phyloP scores from a whole-genome alignment of 2,113 vertebrate genomes.

The Centrocercus urophasianus region DNA sequence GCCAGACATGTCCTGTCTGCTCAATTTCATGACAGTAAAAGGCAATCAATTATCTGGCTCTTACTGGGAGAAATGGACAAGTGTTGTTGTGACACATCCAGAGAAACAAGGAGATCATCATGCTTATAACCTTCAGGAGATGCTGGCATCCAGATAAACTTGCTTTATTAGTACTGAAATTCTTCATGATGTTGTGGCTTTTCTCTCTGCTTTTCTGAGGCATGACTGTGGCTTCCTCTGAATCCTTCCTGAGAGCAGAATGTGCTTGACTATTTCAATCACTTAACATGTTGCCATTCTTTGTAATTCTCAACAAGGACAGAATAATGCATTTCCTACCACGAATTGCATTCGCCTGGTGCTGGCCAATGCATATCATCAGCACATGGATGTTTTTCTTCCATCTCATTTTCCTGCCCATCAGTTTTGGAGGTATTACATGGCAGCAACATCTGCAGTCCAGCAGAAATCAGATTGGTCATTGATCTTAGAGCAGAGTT shows the following conservation, averaged over 20 bases:
- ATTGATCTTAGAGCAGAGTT: constrained; percentile 8
- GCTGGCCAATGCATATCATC: not conserved
- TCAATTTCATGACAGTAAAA: not conserved
- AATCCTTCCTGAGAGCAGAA: not conserved
- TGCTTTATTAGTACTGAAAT: not conserved
- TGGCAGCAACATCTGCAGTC: not conserved
- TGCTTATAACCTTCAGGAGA: not conserved
- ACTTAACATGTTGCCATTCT: not conserved
- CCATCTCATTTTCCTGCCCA: constrained; percentile 12
- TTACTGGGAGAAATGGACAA: not conserved
- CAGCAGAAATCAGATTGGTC: not conserved
- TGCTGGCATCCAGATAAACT: not conserved
- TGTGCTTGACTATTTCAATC: not conserved
- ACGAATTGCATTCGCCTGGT: not conserved
- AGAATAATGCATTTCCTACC: constrained; percentile 5
- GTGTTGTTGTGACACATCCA: not conserved
- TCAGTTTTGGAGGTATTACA: not conserved
- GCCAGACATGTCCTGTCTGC: not conserved
- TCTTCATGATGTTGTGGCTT: not conserved
- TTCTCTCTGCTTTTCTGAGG: not conserved
- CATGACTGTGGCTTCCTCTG: not conserved
- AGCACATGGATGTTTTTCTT: not conserved
- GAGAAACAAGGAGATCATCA: not conserved
- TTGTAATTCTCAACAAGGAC: not conserved
- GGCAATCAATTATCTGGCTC: not conserved